These are phyloP conservation scores for Zonitis immaculata DNA, from an alignment of 2,888 invertebrate genomes.

Conservation along the genomic window DNA sequence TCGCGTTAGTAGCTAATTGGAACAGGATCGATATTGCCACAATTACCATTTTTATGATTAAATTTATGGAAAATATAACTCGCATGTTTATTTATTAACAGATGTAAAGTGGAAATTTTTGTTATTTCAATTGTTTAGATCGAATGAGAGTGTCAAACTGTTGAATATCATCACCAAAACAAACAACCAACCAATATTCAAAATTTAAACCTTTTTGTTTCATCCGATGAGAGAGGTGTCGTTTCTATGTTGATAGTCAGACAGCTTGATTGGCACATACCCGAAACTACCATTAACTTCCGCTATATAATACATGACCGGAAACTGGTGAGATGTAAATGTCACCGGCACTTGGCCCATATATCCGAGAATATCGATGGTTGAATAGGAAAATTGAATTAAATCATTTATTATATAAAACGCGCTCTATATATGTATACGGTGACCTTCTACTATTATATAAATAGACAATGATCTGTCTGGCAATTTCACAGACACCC, in stretches of 20 bases:
- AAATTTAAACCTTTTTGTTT: not conserved
- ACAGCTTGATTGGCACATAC: slow-evolving; percentile 44
- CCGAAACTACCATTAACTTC: slow-evolving; percentile 44
- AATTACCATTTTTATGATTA: no score
- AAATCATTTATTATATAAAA: slow-evolving; percentile 25
- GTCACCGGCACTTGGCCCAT: slow-evolving; percentile 31
- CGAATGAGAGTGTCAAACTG: slow-evolving; percentile 2
- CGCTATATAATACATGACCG: slow-evolving; percentile 41
- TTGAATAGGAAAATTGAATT: slow-evolving; percentile 35
- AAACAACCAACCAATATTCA: not conserved
- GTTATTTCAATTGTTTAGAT: slow-evolving; percentile 35
- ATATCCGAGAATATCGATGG: slow-evolving; percentile 16
- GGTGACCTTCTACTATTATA: not conserved
- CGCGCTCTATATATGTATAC: not conserved
- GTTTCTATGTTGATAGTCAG: slow-evolving; percentile 15
- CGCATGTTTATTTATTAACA: not conserved
- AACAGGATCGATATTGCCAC: no score
- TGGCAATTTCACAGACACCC: not conserved
- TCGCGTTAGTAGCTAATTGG: no score
- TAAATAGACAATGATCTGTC: not conserved
- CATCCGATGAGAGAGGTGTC: slow-evolving; percentile 7
- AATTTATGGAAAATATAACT: no score
- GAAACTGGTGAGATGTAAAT: slow-evolving; percentile 38
- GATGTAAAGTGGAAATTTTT: slow-evolving; percentile 27
- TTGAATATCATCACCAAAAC: not conserved